phyloP scores from a whole-genome alignment of 2,113 vertebrate species.

The Corythoichthys haematopterus region DNA sequence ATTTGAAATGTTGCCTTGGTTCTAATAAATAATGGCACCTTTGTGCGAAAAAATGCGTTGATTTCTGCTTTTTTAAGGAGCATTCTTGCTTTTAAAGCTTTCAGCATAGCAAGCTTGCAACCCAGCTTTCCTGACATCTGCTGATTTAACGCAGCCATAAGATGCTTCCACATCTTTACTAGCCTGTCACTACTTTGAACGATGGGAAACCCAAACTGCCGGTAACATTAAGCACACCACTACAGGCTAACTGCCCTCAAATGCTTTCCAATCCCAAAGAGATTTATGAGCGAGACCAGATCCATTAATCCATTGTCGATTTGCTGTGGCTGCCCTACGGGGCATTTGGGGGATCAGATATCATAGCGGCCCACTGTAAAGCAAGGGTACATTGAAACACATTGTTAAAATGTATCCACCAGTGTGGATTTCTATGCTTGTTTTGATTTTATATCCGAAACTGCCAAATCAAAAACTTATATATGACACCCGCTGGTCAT shows the following conservation, averaged over 20 bases:
- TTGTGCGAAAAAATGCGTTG: conserved; percentile 22
- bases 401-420: conserved; percentile 21
- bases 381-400: conserved; percentile 32
- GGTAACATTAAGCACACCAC: conserved; percentile 68
- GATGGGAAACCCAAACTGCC: conserved; percentile 66
- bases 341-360: conserved; percentile 63
- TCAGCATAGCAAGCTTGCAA: conserved; percentile 37
- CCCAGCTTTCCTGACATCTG: conserved; percentile 47
- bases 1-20: conserved; percentile 45
- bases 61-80: conserved; percentile 8
- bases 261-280: conserved; percentile 63
- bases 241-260: conserved; percentile 64
- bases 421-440: neutral
- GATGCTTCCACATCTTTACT: conserved; percentile 64
- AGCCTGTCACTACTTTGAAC: conserved; percentile 60
- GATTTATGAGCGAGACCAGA: conserved; percentile 68
- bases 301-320: conserved; percentile 71
- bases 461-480: neutral
- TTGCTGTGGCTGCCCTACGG: conserved; percentile 64
- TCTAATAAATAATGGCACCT: conserved; percentile 51
- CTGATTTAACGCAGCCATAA: conserved; percentile 63
- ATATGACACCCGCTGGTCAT: no score
- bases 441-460: neutral
- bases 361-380: conserved; percentile 47
- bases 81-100: conserved; percentile 37